A percentile compares a stretch with the other conserved stretches of the same genome.
These are phyloP conservation scores for Percopsis transmontana DNA, from an alignment of 2,113 vertebrate species.

Conservation along the genomic window DNA sequence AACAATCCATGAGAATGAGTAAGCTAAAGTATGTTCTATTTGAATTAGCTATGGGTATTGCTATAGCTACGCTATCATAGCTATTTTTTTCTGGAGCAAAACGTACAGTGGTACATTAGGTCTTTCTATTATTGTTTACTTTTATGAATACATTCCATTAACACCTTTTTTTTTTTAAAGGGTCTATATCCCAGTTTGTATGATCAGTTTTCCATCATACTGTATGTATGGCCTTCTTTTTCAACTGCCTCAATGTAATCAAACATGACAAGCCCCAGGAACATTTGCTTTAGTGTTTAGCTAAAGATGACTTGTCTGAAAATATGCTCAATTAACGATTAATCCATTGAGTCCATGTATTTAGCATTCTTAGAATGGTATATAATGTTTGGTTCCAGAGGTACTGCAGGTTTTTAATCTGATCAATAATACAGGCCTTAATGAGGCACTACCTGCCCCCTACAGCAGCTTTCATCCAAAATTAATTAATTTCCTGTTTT, in stretches of 20 bases:
- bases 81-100: too few relatives aligned
- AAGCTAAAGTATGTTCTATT: too few relatives aligned
- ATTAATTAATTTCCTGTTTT: constrained; percentile 83
- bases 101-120: too few relatives aligned
- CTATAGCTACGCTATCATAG: too few relatives aligned
- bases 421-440: constrained; percentile 82
- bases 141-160: too few relatives aligned
- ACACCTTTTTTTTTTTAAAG: too few relatives aligned
- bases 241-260: constrained; percentile 51
- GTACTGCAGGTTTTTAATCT: constrained; percentile 69
- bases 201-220: constrained; percentile 16
- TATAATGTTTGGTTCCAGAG: constrained; percentile 67
- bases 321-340: constrained; percentile 75
- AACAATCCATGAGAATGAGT: too few relatives aligned
- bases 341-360: constrained; percentile 64
- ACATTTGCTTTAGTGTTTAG: constrained; percentile 65
- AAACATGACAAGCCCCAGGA: constrained; percentile 53
- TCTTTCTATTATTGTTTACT: too few relatives aligned
- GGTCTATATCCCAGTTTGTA: neutral
- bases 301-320: constrained; percentile 71
- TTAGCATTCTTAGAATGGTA: constrained; percentile 65
- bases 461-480: constrained; percentile 78
- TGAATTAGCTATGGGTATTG: too few relatives aligned
- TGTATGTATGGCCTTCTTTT: constrained; percentile 29
- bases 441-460: constrained; percentile 73